Base-by-base conservation (phyloP, 2,113 vertebrate species). In the rabbit (Oryctolagus cuniculus) region DNA sequence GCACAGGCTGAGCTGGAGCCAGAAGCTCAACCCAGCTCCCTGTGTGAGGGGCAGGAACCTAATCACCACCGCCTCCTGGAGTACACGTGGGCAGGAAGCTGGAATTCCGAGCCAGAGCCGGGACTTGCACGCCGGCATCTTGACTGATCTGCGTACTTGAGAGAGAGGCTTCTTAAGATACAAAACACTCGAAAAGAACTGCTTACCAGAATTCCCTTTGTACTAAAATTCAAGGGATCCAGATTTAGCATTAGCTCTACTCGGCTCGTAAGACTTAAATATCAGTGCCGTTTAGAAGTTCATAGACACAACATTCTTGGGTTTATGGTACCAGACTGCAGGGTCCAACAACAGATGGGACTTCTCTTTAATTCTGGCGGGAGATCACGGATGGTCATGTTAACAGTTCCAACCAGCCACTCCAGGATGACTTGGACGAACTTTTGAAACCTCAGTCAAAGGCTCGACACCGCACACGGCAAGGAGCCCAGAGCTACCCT, bases 391-490 rank as follows among this genome's bases (percentile, higher is more conserved):
- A 77, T 55, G 70, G 17, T 90, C n/a, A 83, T 21, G 1, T 58
- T 74, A 78, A 84, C 15, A 80, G 73, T 70, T 86, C 89, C 53
- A 89, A 73, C 24, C 44, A 78, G 72, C 53, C 31, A 89, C 21
- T 38, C 73, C 0, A 19, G 38, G 85, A 69, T 49, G 77, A 58
- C 11, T 79, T 77, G 6, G 44, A 78, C 31, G 24, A 88, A 3
- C 34, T 80, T 93, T n/a, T 36, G 31, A 58, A 61, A 19, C 6
- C 88, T 29, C 38, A 93, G 87, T 79, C 38, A 89, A 87, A 79
- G 25, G 21, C 53, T 77, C 11, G 80, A 80, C 11, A 79, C 64
- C 51, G 44, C 44, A 34, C 34, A 44, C 2, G 19, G 61, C 79
- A 66, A 78, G 70, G 88, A 87, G 29, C 10, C 70, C 29, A 87